Conservation (phyloP, 2,797 vertebrate species). For the Garrulus glandarius region DNA sequence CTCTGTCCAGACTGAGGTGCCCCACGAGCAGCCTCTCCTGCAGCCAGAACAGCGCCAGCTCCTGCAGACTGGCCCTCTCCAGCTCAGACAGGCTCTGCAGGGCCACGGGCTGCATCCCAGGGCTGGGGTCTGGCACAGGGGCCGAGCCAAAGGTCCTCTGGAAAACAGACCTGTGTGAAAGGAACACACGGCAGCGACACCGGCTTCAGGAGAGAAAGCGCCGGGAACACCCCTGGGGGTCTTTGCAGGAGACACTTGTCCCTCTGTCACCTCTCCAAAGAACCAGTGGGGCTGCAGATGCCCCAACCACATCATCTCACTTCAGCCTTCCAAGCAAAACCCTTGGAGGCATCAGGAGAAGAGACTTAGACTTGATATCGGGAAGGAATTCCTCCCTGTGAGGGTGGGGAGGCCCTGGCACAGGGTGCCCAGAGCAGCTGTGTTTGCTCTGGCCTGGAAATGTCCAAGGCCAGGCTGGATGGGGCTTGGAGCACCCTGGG, state of each 20-base stretch:
- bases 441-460: neutral
- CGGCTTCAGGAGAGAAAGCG: neutral
- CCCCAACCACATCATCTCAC: neutral
- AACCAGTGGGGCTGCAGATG: neutral
- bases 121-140: slow-evolving; percentile 75
- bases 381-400: neutral
- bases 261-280: neutral
- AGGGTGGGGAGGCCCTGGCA: neutral
- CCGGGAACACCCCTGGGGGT: neutral
- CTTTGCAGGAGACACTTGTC: neutral
- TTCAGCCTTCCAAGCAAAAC: neutral
- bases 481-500: neutral
- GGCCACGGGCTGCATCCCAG: slow-evolving; percentile 78
- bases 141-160: slow-evolving; percentile 73
- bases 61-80: slow-evolving; percentile 87
- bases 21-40: slow-evolving; percentile 77
- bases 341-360: neutral
- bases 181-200: accelerated
- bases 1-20: slow-evolving; percentile 80
- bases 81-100: slow-evolving; percentile 92
- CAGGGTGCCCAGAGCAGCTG: neutral
- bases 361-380: neutral
- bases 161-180: neutral
- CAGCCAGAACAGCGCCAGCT: slow-evolving; percentile 84
- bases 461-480: neutral